Percentiles rank a stretch among this genome's conserved stretches.
phyloP scores from a whole-genome alignment of 2,888 invertebrate genomes.

The Abscondita cerata region DNA sequence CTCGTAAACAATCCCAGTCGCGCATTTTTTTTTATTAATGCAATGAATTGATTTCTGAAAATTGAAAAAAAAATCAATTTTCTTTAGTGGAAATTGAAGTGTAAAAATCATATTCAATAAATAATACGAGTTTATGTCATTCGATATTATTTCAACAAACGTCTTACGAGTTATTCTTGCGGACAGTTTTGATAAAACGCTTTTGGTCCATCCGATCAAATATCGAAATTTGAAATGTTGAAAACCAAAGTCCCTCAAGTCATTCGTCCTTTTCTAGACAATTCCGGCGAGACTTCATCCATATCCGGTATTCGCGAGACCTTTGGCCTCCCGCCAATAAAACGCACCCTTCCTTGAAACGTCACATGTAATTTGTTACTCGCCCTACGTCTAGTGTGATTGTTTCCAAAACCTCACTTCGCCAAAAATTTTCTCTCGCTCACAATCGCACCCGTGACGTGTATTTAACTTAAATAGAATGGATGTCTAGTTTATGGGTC shows the following conservation, averaged over 20 bases:
- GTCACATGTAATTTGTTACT: constrained; percentile 40
- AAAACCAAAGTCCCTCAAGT: constrained; percentile 40
- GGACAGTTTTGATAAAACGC: constrained; percentile 28
- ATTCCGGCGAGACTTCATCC: constrained; percentile 40
- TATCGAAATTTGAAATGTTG: constrained; percentile 38
- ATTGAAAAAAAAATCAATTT: too few relatives aligned
- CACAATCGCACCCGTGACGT: constrained; percentile 10
- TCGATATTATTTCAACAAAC: constrained; percentile 22
- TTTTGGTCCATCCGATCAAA: constrained; percentile 34
- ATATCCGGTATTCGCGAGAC: constrained; percentile 36
- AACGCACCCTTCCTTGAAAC: constrained; percentile 36
- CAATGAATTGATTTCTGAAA: too few relatives aligned
- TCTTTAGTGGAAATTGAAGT: too few relatives aligned
- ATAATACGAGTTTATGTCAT: constrained; percentile 12
- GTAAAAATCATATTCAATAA: too few relatives aligned
- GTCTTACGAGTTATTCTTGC: constrained; percentile 18
- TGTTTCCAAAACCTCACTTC: constrained; percentile 18
- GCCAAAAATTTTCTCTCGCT: constrained; percentile 6
- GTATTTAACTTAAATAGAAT: constrained; percentile 20
- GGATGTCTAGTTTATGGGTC: constrained; percentile 41
- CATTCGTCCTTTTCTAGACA: constrained; percentile 32
- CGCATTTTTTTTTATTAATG: too few relatives aligned
- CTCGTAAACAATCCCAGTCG: too few relatives aligned
- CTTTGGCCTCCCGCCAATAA: constrained; percentile 39
- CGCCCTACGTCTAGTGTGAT: constrained; percentile 21